Conservation (phyloP, 2,797 vertebrate species). For the Lepilemur ruficaudatus region DNA sequence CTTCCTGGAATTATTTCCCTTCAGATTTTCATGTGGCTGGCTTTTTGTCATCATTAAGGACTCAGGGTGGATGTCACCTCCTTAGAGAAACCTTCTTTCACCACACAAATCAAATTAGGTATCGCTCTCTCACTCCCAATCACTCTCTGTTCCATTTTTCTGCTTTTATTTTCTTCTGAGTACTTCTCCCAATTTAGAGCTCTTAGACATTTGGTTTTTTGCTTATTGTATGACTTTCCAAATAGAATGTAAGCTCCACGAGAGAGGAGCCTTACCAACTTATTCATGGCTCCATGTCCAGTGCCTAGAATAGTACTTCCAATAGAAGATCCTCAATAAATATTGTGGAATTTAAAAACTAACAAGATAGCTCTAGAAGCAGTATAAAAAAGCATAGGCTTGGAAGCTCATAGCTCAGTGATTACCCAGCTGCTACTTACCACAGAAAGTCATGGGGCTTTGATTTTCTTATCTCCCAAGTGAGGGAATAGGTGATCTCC, state of each 20-base stretch:
- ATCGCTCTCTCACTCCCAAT: neutral
- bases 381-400: neutral
- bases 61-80: neutral
- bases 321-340: neutral
- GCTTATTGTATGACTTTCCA: neutral
- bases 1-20: neutral
- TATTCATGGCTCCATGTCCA: neutral
- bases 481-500: neutral
- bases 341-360: neutral
- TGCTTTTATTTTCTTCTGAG: neutral
- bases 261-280: neutral
- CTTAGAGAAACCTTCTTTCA: neutral
- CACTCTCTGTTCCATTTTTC: neutral
- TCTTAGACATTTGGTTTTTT: neutral
- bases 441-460: neutral
- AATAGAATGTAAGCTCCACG: neutral
- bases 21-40: neutral
- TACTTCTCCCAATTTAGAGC: neutral
- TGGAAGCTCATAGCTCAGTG: neutral
- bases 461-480: constrained; percentile 13
- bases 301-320: neutral
- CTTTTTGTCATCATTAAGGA: neutral
- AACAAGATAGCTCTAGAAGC: neutral
- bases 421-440: neutral
- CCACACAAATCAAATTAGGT: neutral